A percentile compares a stretch with the other conserved stretches of the same genome.
phyloP scores from a whole-genome alignment of 2,113 vertebrate genomes.

The Sarotherodon lohbergeri region DNA sequence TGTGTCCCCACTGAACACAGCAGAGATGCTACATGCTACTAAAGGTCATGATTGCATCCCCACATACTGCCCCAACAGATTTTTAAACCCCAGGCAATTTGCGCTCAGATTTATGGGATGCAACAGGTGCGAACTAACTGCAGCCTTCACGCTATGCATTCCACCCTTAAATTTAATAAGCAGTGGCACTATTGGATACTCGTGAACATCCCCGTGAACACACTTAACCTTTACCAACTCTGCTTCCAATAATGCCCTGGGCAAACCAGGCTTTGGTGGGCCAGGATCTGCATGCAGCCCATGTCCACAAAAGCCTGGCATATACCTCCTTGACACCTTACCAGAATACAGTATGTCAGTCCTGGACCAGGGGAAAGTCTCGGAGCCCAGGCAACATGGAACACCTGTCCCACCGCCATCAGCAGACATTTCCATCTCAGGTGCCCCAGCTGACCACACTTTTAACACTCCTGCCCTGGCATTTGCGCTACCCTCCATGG shows the following conservation, averaged over 20 bases:
- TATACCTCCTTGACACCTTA: background rate
- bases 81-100: background rate
- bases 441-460: background rate
- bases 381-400: background rate
- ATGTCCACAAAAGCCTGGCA: background rate
- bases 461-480: background rate
- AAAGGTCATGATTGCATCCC: background rate
- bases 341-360: background rate
- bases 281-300: accelerated
- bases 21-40: background rate
- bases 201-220: background rate
- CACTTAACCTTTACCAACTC: too few relatives aligned
- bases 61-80: background rate
- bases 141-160: background rate
- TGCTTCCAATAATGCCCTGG: background rate
- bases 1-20: background rate
- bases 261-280: accelerated
- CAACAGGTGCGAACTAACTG: accelerated
- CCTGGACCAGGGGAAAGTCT: background rate
- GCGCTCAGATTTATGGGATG: background rate
- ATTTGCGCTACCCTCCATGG: background rate
- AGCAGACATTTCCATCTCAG: background rate
- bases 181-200: background rate
- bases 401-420: background rate
- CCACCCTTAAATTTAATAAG: background rate